Percentiles rank a stretch among this genome's conserved stretches.
Conservation (phyloP, 30 jellyfish, hydroid and myxozoan genomes). For the Aurelia sp. region DNA sequence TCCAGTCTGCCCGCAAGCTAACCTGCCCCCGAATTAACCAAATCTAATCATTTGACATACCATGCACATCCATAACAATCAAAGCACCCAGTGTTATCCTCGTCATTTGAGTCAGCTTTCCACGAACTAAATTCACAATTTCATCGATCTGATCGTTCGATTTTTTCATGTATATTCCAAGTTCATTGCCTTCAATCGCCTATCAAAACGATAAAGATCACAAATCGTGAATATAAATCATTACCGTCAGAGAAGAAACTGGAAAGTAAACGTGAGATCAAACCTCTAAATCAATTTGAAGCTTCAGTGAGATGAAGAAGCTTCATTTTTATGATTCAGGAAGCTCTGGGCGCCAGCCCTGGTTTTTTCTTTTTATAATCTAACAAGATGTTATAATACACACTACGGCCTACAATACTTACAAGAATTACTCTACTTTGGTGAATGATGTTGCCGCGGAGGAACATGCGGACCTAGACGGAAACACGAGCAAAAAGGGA, state of each 20-base stretch:
- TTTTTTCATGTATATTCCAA: constrained; percentile 18
- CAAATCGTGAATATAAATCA: background rate
- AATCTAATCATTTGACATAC: constrained; percentile 14
- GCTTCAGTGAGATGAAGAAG: too few species aligned
- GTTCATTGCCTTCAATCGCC: constrained; percentile 32
- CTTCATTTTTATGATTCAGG: too few species aligned
- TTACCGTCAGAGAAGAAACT: background rate
- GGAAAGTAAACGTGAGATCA: background rate
- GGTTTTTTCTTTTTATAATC: too few species aligned
- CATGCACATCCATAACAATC: constrained; percentile 68
- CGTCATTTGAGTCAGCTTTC: constrained; percentile 56
- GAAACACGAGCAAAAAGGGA: too few species aligned
- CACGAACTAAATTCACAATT: constrained; percentile 55
- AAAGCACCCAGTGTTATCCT: constrained; percentile 53
- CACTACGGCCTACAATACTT: too few species aligned
- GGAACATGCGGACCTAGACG: too few species aligned
- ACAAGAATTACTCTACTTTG: too few species aligned
- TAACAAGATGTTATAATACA: too few species aligned
- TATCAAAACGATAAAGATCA: background rate
- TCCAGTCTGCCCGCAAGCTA: too few species aligned
- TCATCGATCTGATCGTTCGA: constrained; percentile 54
- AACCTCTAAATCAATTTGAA: too few species aligned
- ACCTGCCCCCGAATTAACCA: background rate
- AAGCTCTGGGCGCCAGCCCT: too few species aligned
- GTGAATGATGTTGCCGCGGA: too few species aligned